Base-by-base conservation (phyloP, 2,888 invertebrate species). In the Hybos culiciformis region DNA sequence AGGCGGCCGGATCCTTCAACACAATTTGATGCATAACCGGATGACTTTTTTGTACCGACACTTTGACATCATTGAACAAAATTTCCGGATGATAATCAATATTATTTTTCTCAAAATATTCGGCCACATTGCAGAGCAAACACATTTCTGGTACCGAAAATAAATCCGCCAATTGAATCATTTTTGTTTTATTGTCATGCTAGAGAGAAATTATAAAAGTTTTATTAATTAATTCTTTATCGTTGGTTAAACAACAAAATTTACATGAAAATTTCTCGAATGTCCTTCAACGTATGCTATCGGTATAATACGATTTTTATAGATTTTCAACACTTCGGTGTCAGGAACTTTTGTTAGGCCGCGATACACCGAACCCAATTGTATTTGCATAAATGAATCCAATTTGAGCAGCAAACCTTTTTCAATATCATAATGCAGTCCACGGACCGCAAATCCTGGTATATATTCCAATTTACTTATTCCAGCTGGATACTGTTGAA, bases 131-230 rank as follows among this genome's bases (percentile, higher is more conserved):
- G 55, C 92, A 88, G 4, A 96, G 70, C 33, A 97, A 70, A 50
- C 87, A 82, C 82, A 94, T 92, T 73, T 96, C 94, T 21, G 97
- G 96, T 36, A 96, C 84, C 7, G 94, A 93, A 69, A 97, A 97
- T 42, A 96, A 68, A 70, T 97, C 97, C 5, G 94, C 92, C 53
- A 97, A 69, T 62, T 97, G 96, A 15, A 91, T 81, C 92, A 97
- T 92, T 66, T 80, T 80, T 2, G 77, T 54, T 48, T 60, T 60
- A 12, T 54, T 50, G 51, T 62, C 58, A 41, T 56, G 59, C 59
- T 62, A 19, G 17, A 26, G 12, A 5, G 26, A 21, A 26, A 14
- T 11, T 40, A 20, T 29, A 26, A 26, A 21, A 29, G 8, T 8
- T 38, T 38, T 38, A 15, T 37, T 18, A 17, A 18, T 4, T 17